A percentile compares a stretch with the other conserved stretches of the same genome.
Conservation (phyloP, 2,888 invertebrate species). For the Ditula angustiorana region DNA sequence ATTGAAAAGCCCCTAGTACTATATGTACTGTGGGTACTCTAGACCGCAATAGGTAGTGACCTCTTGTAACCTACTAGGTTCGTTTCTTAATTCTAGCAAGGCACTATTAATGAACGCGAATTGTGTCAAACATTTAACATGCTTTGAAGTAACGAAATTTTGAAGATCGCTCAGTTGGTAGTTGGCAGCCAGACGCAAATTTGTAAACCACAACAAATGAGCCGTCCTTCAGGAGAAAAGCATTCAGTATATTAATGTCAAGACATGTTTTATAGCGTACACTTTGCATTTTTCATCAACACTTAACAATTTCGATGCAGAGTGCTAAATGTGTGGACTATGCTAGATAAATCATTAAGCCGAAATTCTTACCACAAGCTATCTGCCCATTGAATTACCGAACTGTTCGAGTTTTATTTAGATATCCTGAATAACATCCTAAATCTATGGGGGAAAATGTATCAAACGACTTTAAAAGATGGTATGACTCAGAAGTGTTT, state of each 20-base stretch:
- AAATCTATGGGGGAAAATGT: conserved; percentile 19
- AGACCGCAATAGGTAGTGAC: not conserved
- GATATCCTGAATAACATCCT: conserved; percentile 19
- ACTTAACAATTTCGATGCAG: conserved; percentile 5
- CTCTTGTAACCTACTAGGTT: not conserved
- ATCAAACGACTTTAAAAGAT: conserved; percentile 27
- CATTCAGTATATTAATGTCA: conserved; percentile 34
- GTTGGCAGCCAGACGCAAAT: conserved; percentile 37
- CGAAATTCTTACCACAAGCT: not conserved
- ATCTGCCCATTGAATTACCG: not conserved
- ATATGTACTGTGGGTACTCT: not conserved
- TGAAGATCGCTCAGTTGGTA: conserved; percentile 20
- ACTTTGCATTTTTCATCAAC: conserved; percentile 9
- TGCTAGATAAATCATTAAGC: not conserved
- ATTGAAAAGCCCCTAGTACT: not conserved
- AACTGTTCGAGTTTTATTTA: not conserved
- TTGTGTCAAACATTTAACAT: conserved; percentile 28
- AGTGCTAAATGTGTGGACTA: not conserved
- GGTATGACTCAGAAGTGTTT: conserved; percentile 33
- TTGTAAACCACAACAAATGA: conserved; percentile 40
- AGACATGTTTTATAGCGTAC: conserved; percentile 28
- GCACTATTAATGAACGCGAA: conserved; percentile 6
- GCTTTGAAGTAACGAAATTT: conserved; percentile 23
- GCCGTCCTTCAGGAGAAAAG: conserved; percentile 35
- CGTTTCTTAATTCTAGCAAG: conserved; percentile 5